These are phyloP conservation scores for Herpetotheres cachinnans DNA, from an alignment of 2,113 vertebrate genomes.

Conservation along the genomic window DNA sequence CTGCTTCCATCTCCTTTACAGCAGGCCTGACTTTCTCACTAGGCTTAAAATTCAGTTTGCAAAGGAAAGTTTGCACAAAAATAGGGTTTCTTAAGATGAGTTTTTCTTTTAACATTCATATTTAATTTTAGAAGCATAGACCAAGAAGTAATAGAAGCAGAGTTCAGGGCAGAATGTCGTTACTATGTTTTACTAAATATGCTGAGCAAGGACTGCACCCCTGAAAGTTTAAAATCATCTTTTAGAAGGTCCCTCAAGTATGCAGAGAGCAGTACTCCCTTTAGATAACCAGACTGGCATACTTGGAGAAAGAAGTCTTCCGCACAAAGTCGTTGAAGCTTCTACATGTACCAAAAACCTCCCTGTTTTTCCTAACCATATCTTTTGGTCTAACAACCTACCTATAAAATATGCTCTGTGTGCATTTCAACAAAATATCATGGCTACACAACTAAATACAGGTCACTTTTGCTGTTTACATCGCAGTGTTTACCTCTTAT, in stretches of 20 bases:
- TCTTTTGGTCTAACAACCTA: background rate
- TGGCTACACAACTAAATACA: background rate
- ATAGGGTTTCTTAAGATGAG: background rate
- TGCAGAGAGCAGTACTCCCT: background rate
- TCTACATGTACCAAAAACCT: background rate
- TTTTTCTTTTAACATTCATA: background rate
- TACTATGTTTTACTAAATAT: background rate
- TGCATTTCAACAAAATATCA: background rate
- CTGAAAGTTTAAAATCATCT: background rate
- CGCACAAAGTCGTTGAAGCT: background rate
- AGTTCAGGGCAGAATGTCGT: background rate
- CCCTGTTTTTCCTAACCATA: background rate
- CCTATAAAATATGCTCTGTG: background rate
- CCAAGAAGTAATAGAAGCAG: background rate
- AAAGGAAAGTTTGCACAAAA: background rate
- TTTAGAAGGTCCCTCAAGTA: background rate
- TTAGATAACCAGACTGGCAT: background rate
- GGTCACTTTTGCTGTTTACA: background rate
- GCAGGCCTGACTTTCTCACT: background rate
- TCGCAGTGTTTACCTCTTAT: accelerated
- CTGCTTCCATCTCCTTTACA: background rate
- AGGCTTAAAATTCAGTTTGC: background rate
- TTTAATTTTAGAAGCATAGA: background rate
- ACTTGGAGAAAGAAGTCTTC: background rate
- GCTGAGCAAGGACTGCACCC: background rate